A percentile compares a stretch with the other conserved stretches of the same genome.
Evolutionary conservation across 1,140 invertebrate species (phyloP).

Genomic region (Odontomachus brunneus): DNA sequence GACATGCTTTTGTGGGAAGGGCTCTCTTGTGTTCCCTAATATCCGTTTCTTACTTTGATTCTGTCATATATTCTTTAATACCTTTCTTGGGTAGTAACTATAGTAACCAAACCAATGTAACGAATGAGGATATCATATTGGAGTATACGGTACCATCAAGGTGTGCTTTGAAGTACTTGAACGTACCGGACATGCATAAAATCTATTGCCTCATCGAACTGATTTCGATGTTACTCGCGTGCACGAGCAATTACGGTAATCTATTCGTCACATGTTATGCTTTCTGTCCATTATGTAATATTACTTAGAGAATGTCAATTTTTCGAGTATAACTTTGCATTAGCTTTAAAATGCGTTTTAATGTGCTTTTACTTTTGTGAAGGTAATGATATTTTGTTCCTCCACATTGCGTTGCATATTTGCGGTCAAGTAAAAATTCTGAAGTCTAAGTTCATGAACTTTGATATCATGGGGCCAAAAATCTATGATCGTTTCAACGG

Average conservation of each 20-base stretch:
- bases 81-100: not conserved
- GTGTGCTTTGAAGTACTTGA: not conserved
- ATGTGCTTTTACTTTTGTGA: not conserved
- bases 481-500: not conserved
- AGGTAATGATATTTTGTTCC: constrained; percentile 62
- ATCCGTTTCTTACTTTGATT: not conserved
- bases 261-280: no score
- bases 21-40: not conserved
- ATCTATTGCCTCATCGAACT: not conserved
- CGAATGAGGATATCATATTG: not conserved
- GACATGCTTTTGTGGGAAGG: constrained; percentile 12
- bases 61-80: not conserved
- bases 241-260: constrained; percentile 41
- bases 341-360: no score
- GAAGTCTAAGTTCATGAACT: constrained; percentile 21
- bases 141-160: constrained; percentile 15
- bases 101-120: not conserved
- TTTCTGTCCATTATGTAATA: no score
- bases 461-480: not conserved
- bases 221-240: not conserved
- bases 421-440: constrained; percentile 62
- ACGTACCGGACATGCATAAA: not conserved
- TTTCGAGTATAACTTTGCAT: no score
- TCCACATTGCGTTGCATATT: constrained; percentile 59
- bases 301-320: not conserved